Evolutionary conservation across 2,113 vertebrate species (phyloP).

Genomic region (Pseudonaja textilis): DNA sequence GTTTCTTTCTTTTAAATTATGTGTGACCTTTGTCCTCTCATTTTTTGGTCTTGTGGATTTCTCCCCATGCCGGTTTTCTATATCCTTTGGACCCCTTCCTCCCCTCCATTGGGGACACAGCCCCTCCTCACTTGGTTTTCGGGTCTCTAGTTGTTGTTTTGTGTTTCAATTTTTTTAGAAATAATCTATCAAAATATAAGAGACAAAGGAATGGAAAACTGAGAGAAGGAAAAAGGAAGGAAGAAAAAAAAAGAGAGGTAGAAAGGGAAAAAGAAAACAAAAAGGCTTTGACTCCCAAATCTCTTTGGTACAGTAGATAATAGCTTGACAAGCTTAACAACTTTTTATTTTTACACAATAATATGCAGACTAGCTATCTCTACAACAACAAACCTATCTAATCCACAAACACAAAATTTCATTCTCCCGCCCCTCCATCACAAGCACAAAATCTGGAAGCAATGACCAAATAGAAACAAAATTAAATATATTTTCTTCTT

Average conservation of each 20-base stretch:
- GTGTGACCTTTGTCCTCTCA: conserved; percentile 35
- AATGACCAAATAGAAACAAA: neutral
- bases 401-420: neutral
- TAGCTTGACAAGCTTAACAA: neutral
- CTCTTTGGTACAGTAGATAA: neutral
- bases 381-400: neutral
- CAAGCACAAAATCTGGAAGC: neutral
- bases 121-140: neutral
- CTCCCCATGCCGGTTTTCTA: conserved; percentile 23
- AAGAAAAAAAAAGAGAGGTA: neutral
- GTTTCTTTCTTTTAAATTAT: conserved; percentile 25
- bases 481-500: neutral
- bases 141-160: neutral
- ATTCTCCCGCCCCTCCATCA: neutral
- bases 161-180: neutral
- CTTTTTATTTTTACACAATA: neutral
- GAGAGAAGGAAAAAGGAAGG: neutral
- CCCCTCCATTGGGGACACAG: neutral
- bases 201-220: neutral
- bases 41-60: conserved; percentile 19
- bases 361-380: neutral
- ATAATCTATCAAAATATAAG: neutral
- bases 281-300: neutral
- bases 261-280: neutral
- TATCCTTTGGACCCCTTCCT: neutral